These are phyloP conservation scores for Microcebus murinus DNA, from an alignment of 2,113 vertebrate genomes.

Conservation along the genomic window DNA sequence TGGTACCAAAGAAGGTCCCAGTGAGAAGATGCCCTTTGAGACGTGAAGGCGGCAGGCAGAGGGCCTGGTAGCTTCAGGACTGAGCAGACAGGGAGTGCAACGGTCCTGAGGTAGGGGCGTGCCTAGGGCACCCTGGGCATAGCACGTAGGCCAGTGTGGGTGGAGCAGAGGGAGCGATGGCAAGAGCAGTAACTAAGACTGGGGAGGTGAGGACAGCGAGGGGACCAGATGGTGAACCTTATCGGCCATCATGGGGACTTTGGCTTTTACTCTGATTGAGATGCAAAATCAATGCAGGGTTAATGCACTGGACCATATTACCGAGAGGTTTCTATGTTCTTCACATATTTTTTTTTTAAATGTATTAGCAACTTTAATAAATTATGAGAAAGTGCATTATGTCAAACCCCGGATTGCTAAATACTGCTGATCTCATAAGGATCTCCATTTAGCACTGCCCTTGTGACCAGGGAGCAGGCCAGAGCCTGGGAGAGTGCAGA, in stretches of 20 bases:
- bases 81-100: background rate
- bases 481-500: background rate
- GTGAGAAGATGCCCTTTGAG: background rate
- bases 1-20: background rate
- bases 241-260: background rate
- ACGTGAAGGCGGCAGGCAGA: too few species aligned
- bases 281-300: conserved; percentile 68
- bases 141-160: background rate
- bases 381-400: conserved; percentile 81
- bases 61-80: background rate
- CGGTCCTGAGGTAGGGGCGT: background rate
- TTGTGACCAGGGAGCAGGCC: conserved; percentile 7
- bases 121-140: background rate
- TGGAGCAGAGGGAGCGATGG: background rate
- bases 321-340: conserved; percentile 58
- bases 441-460: conserved; percentile 69
- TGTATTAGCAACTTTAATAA: conserved; percentile 81
- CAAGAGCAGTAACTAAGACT: background rate
- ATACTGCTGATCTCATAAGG: conserved; percentile 76
- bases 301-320: conserved; percentile 62
- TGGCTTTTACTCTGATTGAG: conserved; percentile 50
- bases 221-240: background rate
- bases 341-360: conserved; percentile 61
- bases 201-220: background rate
- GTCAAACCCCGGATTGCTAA: conserved; percentile 69